Conservation (phyloP, 92 coral and sea anemone species). For the Hydrozoanthus gracilis region DNA sequence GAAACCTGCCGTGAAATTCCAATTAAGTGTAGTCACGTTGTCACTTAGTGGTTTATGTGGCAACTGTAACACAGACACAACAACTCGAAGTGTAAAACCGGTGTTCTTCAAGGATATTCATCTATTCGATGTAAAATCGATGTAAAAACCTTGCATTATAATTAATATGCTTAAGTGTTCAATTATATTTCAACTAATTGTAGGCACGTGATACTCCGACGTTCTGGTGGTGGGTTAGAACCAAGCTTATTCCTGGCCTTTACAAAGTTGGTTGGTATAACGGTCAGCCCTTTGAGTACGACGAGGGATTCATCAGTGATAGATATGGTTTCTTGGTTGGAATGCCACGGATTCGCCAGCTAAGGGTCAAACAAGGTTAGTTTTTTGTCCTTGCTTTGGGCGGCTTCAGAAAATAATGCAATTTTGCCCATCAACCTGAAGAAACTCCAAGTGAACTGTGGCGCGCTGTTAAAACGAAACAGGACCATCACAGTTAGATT, state of each 20-base stretch:
- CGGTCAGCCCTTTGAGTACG: conserved; percentile 58
- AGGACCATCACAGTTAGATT: too few species aligned
- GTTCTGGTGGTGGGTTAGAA: conserved; percentile 74
- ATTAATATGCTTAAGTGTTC: background rate
- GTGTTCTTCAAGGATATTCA: too few species aligned
- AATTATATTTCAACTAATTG: background rate
- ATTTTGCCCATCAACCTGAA: background rate
- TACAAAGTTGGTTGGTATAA: conserved; percentile 80
- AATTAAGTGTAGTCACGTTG: too few species aligned
- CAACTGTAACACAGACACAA: too few species aligned
- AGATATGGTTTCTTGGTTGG: conserved; percentile 75
- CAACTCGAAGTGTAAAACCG: too few species aligned
- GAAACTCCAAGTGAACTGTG: too few species aligned
- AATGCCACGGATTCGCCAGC: conserved; percentile 82
- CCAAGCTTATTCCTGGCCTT: conserved; percentile 62
- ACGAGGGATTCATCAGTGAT: conserved; percentile 69
- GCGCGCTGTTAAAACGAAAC: too few species aligned
- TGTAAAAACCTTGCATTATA: background rate
- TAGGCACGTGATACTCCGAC: conserved; percentile 59
- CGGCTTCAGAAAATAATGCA: background rate
- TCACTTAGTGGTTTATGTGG: too few species aligned
- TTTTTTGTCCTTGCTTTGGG: background rate
- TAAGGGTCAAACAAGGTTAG: conserved; percentile 72
- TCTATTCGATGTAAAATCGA: background rate
- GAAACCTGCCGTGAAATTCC: too few species aligned